Base-by-base conservation (phyloP, 2,113 vertebrate genomes). In the Alces alces region DNA sequence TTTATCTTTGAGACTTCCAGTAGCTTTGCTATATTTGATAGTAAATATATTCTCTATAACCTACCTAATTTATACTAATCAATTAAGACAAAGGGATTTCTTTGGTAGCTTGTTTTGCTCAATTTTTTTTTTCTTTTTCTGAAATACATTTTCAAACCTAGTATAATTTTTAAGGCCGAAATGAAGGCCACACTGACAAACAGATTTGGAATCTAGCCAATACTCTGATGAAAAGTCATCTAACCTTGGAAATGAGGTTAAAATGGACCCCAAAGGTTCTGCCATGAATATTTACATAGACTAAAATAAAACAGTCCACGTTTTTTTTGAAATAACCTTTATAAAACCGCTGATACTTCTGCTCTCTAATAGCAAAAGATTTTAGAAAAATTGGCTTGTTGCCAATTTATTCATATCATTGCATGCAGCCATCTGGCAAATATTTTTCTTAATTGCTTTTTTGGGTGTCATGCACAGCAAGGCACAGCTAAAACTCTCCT, bases 401-500 rank as follows among this genome's bases (percentile, higher is more conserved):
- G 45, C 58, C 86, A 95, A 1, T 91, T 78, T 82, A 94, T 89
- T 82, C 66, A 88, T 93, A 95, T 50, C 27, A 90, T 57, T 76
- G 30, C 27, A 7, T 86, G 50, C 4, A 94, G n/a, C 58, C 85
- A 97, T 95, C 95, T 97, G 93, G 95, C 36, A 91, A 57, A 82
- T 87, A 92, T 92, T 96, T 96, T 91, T 55, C 58, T 96, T 95
- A 96, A 94, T 91, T 96, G 54, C 45, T n/a, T 97, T 91, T 87
- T 60, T 78, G 50, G 82, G 15, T 60, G 25, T 82, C 85, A 47
- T 17, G 5, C 64, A 94, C 30, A 97, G 50, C 55, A 93, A 93
- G 50, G n/a, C 83, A 54, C 28, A 80, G 5, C 30, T 82, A 17
- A 50, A n/a, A 12, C 73, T 95, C 54, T 95, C n/a, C 6, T 94